Conservation (phyloP, 1,140 invertebrate genomes). For the Zaprionus gabonicus region DNA sequence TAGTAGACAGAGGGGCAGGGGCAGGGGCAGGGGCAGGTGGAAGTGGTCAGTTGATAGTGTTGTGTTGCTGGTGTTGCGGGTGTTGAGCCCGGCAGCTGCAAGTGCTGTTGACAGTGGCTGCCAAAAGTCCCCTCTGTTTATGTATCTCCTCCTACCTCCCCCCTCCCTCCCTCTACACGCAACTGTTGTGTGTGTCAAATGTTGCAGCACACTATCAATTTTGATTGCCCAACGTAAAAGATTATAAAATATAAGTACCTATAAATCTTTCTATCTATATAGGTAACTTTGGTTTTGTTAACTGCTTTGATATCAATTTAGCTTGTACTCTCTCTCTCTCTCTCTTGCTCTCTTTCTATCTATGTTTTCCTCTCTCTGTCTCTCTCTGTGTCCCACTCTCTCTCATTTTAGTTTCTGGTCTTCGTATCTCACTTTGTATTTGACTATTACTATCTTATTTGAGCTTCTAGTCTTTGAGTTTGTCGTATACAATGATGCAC, state of each 20-base stretch:
- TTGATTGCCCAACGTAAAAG: not conserved
- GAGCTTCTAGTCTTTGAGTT: not conserved
- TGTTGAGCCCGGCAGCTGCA: not conserved
- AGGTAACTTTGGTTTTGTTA: not conserved
- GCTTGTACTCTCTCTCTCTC: not conserved
- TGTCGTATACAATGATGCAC: not conserved
- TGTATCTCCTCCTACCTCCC: not conserved
- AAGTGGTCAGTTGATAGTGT: not conserved
- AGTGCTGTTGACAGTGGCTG: conserved; percentile 4
- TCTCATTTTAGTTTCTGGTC: not conserved
- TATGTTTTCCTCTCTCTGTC: too few species aligned
- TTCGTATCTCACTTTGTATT: not conserved
- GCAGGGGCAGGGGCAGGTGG: too few species aligned
- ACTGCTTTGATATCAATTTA: not conserved
- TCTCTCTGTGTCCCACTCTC: too few species aligned
- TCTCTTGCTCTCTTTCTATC: not conserved
- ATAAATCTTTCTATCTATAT: not conserved
- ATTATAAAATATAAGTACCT: not conserved
- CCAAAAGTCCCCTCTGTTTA: not conserved
- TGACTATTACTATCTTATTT: not conserved
- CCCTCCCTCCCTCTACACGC: not conserved
- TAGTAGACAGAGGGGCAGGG: not conserved
- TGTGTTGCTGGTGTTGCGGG: not conserved
- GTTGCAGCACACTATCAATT: not conserved
- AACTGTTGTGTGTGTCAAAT: not conserved